phyloP scores from a whole-genome alignment of 2,797 vertebrate genomes.

The Discoglossus pictus region DNA sequence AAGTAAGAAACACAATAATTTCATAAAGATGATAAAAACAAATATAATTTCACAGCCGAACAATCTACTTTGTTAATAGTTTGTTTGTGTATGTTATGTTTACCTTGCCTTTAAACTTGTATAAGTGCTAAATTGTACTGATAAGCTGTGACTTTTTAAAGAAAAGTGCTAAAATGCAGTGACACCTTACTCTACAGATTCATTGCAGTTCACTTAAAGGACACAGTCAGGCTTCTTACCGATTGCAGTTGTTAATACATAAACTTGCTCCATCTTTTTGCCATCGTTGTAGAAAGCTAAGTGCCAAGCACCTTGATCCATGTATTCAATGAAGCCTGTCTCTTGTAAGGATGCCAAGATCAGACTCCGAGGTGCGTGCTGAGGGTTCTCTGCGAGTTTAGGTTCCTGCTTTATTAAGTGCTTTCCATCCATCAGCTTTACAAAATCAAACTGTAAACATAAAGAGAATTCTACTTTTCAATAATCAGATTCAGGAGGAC shows the following conservation, averaged over 20 bases:
- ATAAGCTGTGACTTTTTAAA: too few species aligned
- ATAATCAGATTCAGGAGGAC: neutral
- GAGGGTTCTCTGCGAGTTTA: constrained; percentile 76
- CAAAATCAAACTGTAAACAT: constrained; percentile 89
- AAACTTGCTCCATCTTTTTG: constrained; percentile 89
- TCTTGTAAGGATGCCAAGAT: constrained; percentile 88
- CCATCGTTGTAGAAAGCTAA: constrained; percentile 95
- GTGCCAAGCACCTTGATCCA: constrained; percentile 94
- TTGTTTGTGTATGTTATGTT: too few species aligned
- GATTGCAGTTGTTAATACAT: constrained; percentile 88
- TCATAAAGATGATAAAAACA: too few species aligned
- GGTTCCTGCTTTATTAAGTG: constrained; percentile 85
- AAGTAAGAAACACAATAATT: too few species aligned
- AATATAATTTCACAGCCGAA: too few species aligned
- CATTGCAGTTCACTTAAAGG: constrained; percentile 3
- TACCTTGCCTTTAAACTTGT: too few species aligned
- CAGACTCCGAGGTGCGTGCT: constrained; percentile 81
- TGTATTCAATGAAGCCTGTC: constrained; percentile 94
- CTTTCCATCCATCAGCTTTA: constrained; percentile 93
- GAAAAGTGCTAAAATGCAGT: neutral
- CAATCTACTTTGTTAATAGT: too few species aligned
- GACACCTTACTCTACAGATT: neutral
- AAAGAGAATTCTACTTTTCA: constrained; percentile 36
- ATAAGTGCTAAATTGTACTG: too few species aligned
- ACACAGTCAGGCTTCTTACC: constrained; percentile 69